phyloP scores from a whole-genome alignment of 1,140 invertebrate species.

The Drosophila ambigua region DNA sequence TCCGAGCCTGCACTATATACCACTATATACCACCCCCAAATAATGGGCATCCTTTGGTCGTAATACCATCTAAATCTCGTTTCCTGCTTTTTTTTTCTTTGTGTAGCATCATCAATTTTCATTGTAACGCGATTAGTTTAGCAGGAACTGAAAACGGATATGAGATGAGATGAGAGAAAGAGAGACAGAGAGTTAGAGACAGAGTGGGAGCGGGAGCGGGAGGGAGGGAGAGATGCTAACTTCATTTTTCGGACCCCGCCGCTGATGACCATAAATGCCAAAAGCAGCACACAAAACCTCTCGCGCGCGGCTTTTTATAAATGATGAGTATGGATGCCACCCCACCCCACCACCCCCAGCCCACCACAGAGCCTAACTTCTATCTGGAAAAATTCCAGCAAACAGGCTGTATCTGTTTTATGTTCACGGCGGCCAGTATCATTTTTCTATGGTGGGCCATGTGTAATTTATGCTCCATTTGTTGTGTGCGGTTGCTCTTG shows the following conservation, averaged over 20 bases:
- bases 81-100: background rate
- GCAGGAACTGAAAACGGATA: slow-evolving; percentile 58
- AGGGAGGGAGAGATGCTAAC: slow-evolving; percentile 37
- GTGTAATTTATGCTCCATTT: slow-evolving; percentile 81
- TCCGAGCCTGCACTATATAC: no score
- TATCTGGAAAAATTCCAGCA: background rate
- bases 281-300: slow-evolving; percentile 18
- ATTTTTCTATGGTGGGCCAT: slow-evolving; percentile 75
- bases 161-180: slow-evolving; percentile 50
- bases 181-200: background rate
- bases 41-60: no score
- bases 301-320: slow-evolving; percentile 69
- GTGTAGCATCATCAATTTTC: slow-evolving; percentile 77
- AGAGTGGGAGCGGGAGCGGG: background rate
- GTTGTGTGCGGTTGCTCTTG: slow-evolving; percentile 48
- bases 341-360: background rate
- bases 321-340: slow-evolving; percentile 63
- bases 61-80: no score
- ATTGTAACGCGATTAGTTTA: slow-evolving; percentile 77
- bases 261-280: slow-evolving; percentile 61
- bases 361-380: background rate
- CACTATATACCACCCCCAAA: no score
- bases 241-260: slow-evolving; percentile 64
- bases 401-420: slow-evolving; percentile 69
- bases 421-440: slow-evolving; percentile 66